phyloP scores from a whole-genome alignment of 2,797 vertebrate species.

The Rhinichthys osculus region DNA sequence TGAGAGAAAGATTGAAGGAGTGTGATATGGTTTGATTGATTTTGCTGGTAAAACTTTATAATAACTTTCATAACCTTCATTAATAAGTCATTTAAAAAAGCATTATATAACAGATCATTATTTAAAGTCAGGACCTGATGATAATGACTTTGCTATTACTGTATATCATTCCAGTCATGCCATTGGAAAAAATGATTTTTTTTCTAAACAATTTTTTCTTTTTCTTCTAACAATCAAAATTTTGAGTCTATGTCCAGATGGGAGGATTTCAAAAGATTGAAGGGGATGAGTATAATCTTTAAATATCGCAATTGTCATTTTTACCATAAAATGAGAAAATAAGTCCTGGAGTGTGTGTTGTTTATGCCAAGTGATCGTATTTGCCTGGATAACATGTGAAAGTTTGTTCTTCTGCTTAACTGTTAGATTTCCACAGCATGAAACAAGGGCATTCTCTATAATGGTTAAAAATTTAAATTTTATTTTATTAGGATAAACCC shows the following conservation, averaged over 20 bases:
- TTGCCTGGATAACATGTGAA: not conserved
- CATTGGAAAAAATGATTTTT: not conserved
- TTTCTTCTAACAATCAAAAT: not conserved
- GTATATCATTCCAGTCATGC: not conserved
- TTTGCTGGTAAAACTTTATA: not conserved
- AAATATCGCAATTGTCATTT: not conserved
- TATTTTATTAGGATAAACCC: no score
- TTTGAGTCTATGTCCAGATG: not conserved
- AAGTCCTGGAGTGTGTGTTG: not conserved
- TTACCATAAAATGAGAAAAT: not conserved
- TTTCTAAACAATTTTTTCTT: not conserved
- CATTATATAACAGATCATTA: not conserved
- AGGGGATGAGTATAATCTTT: not conserved
- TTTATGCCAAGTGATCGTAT: not conserved
- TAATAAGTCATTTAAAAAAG: not conserved
- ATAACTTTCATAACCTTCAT: slow-evolving; percentile 22
- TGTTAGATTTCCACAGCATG: not conserved
- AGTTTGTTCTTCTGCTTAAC: not conserved
- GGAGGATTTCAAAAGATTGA: not conserved
- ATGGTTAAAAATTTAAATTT: not conserved
- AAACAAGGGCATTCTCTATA: not conserved
- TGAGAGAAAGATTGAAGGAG: slow-evolving; percentile 20
- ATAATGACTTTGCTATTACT: not conserved
- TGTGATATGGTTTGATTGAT: slow-evolving; percentile 9
- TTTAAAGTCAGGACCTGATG: not conserved